Base-by-base conservation (phyloP, 30 jellyfish, hydroid and myxozoan genomes). In the Euphysa ruthae region DNA sequence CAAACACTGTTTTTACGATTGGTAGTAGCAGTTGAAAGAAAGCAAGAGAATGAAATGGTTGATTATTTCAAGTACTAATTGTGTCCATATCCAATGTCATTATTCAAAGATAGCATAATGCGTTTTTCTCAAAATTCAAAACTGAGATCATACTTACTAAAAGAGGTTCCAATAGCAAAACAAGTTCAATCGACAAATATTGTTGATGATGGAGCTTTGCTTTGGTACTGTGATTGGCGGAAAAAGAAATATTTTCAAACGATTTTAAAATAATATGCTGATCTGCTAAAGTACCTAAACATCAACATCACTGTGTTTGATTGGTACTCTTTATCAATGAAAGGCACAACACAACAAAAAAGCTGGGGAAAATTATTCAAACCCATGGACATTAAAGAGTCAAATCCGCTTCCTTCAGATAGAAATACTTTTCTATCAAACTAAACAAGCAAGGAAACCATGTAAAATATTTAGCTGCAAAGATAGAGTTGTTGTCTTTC, bases 1-100 rank as follows among this genome's bases (percentile, higher is more conserved):
- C 85, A 5, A 78, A 63, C 78, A 58, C 73, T 28, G 63, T 46
- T 55, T 56, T 69, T 4, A 50, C 55, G 73, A 75, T 30, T 69
- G 80, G 43, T 69, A 3, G 34, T 38, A 10, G 6, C 52, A 5
- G 62, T 38, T 13, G 79, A 50, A 24, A 28, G 75, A 35, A 58
- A 58, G 61, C 71, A 58, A 20, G 81, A 69, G n/a, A 23, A 50
- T 13, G 64, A 50, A 10, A n/a, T 71, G 4, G 70, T 49, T 10
- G 27, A 10, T 26, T 8, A 34, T n/a, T 58, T 71, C 30, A 31
- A 58, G 5, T 71, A 5, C 84, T 81, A 32, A 71, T 58, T 70
- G 32, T 68, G 12, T 27, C 58, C 8, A 55, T 71, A 80, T 32
- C n/a, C n/a, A n/a, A n/a, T n/a, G n/a, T n/a, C n/a, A n/a, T n/a